Conservation (phyloP, 2,797 vertebrate genomes). For the Mastacembelus armatus region DNA sequence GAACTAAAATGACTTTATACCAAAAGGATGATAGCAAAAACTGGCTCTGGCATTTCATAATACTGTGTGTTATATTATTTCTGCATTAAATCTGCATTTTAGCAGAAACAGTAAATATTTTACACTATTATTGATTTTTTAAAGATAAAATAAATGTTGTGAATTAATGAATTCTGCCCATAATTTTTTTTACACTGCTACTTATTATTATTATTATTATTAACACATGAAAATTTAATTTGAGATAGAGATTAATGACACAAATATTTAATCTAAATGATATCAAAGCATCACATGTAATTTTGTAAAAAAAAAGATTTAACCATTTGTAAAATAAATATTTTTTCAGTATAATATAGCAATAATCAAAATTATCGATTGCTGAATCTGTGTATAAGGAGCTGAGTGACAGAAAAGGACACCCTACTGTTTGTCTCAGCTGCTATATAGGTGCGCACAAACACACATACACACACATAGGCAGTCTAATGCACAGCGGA, state of each 20-base stretch:
- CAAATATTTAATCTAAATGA: no score
- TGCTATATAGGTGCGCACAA: slow-evolving; percentile 11
- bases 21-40: slow-evolving; percentile 61
- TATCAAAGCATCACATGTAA: no score
- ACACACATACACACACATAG: slow-evolving; percentile 16
- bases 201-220: neutral
- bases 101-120: slow-evolving; percentile 26
- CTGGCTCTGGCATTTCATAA: slow-evolving; percentile 45
- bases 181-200: no score
- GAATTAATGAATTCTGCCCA: neutral
- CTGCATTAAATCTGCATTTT: slow-evolving; percentile 13
- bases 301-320: no score
- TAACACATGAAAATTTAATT: no score
- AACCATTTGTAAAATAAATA: no score
- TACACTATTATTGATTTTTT: slow-evolving; percentile 21
- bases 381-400: no score
- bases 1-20: slow-evolving; percentile 64
- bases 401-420: no score
- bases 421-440: no score
- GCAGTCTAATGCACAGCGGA: slow-evolving; percentile 35
- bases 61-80: slow-evolving; percentile 39
- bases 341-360: no score
- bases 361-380: no score
- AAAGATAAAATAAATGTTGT: slow-evolving; percentile 23
- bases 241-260: no score